Base-by-base conservation (phyloP, 2,888 invertebrate species). In the Scaptomyza flava region DNA sequence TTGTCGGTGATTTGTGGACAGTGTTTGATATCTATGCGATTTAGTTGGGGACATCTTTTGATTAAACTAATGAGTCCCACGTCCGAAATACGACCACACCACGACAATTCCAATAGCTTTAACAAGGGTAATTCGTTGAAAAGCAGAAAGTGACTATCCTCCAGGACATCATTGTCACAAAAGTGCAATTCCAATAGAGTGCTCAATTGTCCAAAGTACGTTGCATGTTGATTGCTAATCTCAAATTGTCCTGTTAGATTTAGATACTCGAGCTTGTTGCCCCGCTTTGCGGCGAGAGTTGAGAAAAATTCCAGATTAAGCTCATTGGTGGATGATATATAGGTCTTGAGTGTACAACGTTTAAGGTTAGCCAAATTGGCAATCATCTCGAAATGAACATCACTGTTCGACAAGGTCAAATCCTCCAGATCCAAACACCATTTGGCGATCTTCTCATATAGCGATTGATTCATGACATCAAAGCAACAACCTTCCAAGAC, bases 401-500 rank as follows among this genome's bases (percentile, higher is more conserved):
- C 87, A n/a, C 83, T 80, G 11, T 87, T 79, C 1, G 87, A 85
- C 34, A 85, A 87, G 0, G 67, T 61, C 0, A 85, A 47, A 6
- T 87, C 85, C 62, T 79, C 80, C 23, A 85, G 56, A 8, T 79
- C 12, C 27, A 34, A 6, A 36, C 84, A 85, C n/a, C 64, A 59
- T 1, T 82, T 80, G 47, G 86, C 69, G 7, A 85, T 85, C 57
- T 85, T 87, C 27, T 80, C 70, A 48, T 80, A 84, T 7, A 84
- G 36, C 6, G 82, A 74, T 14, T 80, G 77, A 57, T 78, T 74
- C 77, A 82, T 78, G 3, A 85, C 80, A 58, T 84, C 84, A 31
- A 84, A 87, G 30, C 85, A 85, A 34, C 84, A 85, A 20, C 87
- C 87, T 23, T 82, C 86, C 30, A 85, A 41, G 1, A 77, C 67